Base-by-base conservation (phyloP, 2,113 vertebrate genomes). In the Barnardius zonarius region DNA sequence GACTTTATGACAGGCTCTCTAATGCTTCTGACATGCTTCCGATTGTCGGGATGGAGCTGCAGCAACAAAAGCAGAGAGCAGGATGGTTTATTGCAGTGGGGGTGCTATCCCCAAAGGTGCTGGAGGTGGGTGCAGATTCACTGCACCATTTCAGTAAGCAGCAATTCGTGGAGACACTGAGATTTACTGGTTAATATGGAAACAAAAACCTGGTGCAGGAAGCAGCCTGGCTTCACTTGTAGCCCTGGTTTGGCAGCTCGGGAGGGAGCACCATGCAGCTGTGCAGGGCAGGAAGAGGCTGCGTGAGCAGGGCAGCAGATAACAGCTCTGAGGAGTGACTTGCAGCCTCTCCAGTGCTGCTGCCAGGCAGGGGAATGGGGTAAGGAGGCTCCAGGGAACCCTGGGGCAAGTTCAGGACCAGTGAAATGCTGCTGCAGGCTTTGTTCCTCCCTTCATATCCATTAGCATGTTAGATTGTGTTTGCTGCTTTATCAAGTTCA, bases 251-350 rank as follows among this genome's bases (percentile, higher is more conserved):
- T 94, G 92, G 78, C 93, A 85, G 94, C 89, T 77, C 82, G 55
- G 87, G 84, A 83, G 66, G 80, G 90, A 91, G 82, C 87, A 68
- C 19, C 4, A 46, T 39, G 91, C 96, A 96, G 96, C 95, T 96
- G 97, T 75, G 74, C 73, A 2, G 78, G 89, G 85, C 96, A 97
- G 97, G 97, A 97, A 97, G 76, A 93, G 95, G 94, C 95, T 19
- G 7, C 5, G 5, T 43, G 93, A 95, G 88, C 90, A 81, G 95
- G 88, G 86, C 87, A 79, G 86, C 87, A 91, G 86, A 95, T 91
- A 91, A 80, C 19, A 28, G 82, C 83, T 78, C 91, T 51, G 76
- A 27, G 57, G 64, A 57, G 63, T 17, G 76, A 57, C 83, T 54
- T 63, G 20, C 57, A 88, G 85, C 75, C 68, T 31, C 76, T 84